Conservation (phyloP, 2,797 vertebrate genomes). For the Microchirus variegatus region DNA sequence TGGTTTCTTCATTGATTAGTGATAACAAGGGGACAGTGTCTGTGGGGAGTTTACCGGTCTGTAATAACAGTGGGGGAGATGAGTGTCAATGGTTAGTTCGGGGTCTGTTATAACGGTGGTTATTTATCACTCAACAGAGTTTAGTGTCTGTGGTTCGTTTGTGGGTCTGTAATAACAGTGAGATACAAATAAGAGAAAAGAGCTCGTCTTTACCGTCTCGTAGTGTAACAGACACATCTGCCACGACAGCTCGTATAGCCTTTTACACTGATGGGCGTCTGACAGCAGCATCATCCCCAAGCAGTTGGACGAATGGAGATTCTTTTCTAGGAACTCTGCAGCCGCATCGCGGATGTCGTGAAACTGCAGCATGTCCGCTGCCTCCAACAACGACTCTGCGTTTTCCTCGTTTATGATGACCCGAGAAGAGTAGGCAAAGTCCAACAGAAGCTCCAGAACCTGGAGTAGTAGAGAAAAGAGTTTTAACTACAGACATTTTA, state of each 20-base stretch:
- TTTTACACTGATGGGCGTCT: constrained; percentile 85
- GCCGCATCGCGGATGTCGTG: constrained; percentile 87
- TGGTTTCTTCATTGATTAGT: too few species aligned
- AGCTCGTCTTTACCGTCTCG: constrained; percentile 15
- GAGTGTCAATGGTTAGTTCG: not conserved
- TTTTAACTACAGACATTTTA: not conserved
- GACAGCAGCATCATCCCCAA: constrained; percentile 90
- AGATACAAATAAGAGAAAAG: constrained; percentile 63
- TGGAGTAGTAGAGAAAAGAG: not conserved
- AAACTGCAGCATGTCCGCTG: constrained; percentile 89
- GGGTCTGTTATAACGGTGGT: not conserved
- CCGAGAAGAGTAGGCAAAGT: constrained; percentile 87
- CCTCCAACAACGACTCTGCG: constrained; percentile 87
- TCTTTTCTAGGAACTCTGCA: constrained; percentile 87
- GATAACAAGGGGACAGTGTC: too few species aligned
- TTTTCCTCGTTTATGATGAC: constrained; percentile 89
- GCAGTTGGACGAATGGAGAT: constrained; percentile 87
- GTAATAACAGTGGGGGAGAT: not conserved
- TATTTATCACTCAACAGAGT: too few species aligned
- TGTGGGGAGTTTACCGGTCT: too few species aligned
- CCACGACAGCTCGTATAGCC: constrained; percentile 87
- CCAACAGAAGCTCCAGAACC: constrained; percentile 85
- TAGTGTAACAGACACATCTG: constrained; percentile 87
- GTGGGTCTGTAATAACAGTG: not conserved
- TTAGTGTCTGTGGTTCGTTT: too few species aligned